Evolutionary conservation across 64 coral and sea anemone genomes (phyloP).

Genomic region (Astreopora myriophthalma): DNA sequence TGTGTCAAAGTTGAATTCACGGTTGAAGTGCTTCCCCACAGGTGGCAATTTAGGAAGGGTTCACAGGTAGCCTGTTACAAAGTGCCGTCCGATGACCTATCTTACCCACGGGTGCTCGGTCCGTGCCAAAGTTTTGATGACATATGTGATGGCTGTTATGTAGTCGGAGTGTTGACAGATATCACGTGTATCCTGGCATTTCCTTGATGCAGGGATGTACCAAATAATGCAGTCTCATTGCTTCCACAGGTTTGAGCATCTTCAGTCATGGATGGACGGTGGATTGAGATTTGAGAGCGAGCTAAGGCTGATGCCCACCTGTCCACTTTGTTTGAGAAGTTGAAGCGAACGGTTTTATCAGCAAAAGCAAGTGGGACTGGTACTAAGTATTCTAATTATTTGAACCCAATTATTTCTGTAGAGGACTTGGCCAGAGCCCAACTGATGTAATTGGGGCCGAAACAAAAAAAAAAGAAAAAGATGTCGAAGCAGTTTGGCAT

Average conservation of each 20-base stretch:
- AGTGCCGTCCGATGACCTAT: too few relatives aligned
- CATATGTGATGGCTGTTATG: too few relatives aligned
- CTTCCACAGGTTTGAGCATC: neutral
- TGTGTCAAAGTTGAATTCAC: neutral
- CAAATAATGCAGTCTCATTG: neutral
- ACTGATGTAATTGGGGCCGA: too few relatives aligned
- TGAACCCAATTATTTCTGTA: too few relatives aligned
- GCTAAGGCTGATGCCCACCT: neutral
- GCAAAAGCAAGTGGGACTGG: neutral
- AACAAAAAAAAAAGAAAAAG: too few relatives aligned
- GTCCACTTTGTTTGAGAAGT: neutral
- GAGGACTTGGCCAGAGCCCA: too few relatives aligned
- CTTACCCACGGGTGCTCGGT: neutral
- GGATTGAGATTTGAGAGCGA: neutral
- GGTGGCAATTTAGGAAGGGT: neutral
- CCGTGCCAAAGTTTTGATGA: too few relatives aligned
- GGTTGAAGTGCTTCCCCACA: too few relatives aligned
- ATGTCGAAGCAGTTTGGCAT: too few relatives aligned
- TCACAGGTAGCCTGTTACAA: neutral
- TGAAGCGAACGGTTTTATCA: neutral
- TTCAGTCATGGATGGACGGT: neutral
- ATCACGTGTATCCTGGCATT: too few relatives aligned
- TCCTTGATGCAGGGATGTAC: too few relatives aligned
- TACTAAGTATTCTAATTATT: neutral
- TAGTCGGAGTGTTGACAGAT: too few relatives aligned